Percentiles rank a stretch among this genome's conserved stretches.
These are phyloP conservation scores for Crotalus horridus DNA, from an alignment of 2,113 vertebrate species.

Conservation along the genomic window DNA sequence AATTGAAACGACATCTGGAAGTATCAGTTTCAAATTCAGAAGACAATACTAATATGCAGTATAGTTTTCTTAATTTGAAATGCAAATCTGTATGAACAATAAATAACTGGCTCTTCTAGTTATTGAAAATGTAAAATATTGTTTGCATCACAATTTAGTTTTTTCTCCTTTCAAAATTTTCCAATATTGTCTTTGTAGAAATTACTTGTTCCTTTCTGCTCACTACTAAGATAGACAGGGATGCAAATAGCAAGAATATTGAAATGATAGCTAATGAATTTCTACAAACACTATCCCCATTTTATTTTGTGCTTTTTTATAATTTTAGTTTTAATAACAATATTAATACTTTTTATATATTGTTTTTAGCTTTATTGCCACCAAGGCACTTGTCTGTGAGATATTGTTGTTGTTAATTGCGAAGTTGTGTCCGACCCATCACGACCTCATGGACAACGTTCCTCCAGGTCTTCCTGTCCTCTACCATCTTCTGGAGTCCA, in stretches of 20 bases:
- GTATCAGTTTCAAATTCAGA: not conserved
- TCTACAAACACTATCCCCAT: not conserved
- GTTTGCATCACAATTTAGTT: not conserved
- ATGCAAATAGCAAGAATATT: not conserved
- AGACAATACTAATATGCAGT: rapidly evolving
- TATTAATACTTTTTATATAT: not conserved
- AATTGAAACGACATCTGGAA: not conserved
- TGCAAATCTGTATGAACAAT: not conserved
- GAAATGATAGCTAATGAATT: not conserved
- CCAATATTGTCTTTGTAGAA: not conserved
- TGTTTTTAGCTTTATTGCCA: not conserved
- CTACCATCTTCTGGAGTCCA: no score
- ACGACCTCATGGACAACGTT: no score
- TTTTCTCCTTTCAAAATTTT: not conserved
- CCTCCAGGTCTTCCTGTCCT: no score
- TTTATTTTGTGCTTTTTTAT: not conserved
- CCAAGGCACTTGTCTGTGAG: not conserved
- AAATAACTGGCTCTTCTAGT: not conserved
- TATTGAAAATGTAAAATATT: rapidly evolving
- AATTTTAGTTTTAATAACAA: not conserved
- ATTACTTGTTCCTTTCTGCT: not conserved
- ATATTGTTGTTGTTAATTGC: no score
- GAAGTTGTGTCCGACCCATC: no score
- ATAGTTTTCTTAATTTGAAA: not conserved
- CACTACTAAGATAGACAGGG: rapidly evolving